Evolutionary conservation across 2,888 invertebrate genomes (phyloP), one percentile per base, ranked within the genome.

Genomic region (Ochropleura plecta): DNA sequence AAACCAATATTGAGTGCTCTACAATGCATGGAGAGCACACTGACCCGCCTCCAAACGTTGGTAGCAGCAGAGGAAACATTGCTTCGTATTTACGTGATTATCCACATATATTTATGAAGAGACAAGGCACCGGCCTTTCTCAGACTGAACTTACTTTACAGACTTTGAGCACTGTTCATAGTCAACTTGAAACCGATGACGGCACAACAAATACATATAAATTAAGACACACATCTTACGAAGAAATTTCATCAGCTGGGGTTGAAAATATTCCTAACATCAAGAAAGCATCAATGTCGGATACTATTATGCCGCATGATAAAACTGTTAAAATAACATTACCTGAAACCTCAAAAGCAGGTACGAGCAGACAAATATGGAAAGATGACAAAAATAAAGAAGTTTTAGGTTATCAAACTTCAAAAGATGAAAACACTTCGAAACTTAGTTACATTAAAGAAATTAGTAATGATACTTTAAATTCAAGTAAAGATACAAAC

Each of bases 51-150:
- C 91, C 90, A 12, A 86, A 89, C 42, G 91, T 94, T 4, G 93
- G 92, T 6, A 94, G 88, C 70, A 93, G 88, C 70, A 92, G 87
- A 85, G 91, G 88, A 46, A 92, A 86, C 64, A 91, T 90, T 46
- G 93, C 95, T n/a, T 93, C 94, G 8, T 96, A 95, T 76, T 84
- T 96, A 62, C 91, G 91, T 51, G 93, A 96, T 69, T 96, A 95
- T 87, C 96, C 96, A 20, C 92, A 95, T 84, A 95, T 96, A 89
- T 96, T 96, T 86, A 93, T 92, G 91, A 95, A 93, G 84, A 95
- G 91, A 68, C 79, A 89, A 67, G 60, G 49, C 16, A 83, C 91
- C 0, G 93, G 93, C 46, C 72, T 87, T 42, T 85, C 89, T 73
- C 79, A 83, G 60, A 74, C 86, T 51, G 85, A 88, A 62, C 42